These are phyloP conservation scores for Drosophila nr. fundita DNA, from an alignment of 2,888 invertebrate genomes.

Conservation along the genomic window DNA sequence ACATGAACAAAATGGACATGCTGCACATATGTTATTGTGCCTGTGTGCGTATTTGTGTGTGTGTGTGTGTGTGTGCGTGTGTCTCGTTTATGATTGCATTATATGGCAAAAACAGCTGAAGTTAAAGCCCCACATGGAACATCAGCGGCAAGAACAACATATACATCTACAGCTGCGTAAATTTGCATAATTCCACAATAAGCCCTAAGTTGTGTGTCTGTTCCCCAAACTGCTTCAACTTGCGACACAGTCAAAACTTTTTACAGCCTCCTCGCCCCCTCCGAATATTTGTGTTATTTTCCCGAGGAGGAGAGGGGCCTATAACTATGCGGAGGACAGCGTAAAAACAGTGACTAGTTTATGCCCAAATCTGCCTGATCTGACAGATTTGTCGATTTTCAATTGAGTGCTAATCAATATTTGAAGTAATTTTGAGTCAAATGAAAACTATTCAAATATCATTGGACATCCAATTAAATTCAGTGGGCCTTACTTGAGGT, in stretches of 20 bases:
- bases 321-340: neutral
- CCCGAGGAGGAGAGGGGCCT: fast-evolving
- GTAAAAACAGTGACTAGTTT: neutral
- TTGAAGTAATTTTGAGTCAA: neutral
- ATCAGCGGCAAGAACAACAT: constrained; percentile 22
- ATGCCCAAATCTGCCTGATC: neutral
- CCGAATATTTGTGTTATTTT: neutral
- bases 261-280: neutral
- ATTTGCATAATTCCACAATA: constrained; percentile 70
- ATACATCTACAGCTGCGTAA: constrained; percentile 51
- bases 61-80: constrained; percentile 8
- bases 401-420: neutral
- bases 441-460: neutral
- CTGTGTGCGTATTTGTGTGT: neutral
- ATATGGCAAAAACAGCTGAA: constrained; percentile 40
- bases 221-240: constrained; percentile 32
- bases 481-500: too few species aligned
- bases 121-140: constrained; percentile 36
- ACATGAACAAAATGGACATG: constrained; percentile 42
- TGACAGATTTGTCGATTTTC: neutral
- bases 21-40: constrained; percentile 38
- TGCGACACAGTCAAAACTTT: constrained; percentile 34
- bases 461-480: too few species aligned
- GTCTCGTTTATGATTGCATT: constrained; percentile 49
- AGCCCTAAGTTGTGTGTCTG: constrained; percentile 46